Evolutionary conservation across 2,797 vertebrate species (phyloP), one percentile per base, ranked within the genome.

Genomic region (Ctenochaetus hawaiiensis): DNA sequence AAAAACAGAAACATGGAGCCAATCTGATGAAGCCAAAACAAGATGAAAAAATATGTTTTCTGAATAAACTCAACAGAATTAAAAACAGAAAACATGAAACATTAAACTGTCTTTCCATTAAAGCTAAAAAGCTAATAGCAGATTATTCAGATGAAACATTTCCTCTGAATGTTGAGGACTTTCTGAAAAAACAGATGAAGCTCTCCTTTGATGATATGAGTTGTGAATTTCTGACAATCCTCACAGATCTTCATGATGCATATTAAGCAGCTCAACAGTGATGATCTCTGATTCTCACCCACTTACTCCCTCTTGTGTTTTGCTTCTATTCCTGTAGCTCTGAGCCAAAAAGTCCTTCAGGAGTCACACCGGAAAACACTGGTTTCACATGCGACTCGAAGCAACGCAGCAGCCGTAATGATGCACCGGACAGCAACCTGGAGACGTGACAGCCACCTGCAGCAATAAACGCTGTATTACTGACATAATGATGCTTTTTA

Each of bases 231-330:
- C 67, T 88, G 87, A 79, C 80, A 60, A n/a, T 85, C 62, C 78
- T 87, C 74, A 59, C 82, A 84, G 76, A 77, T 88, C 85, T 88
- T 86, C 77, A 69, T 87, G 77, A 83, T 91, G 90, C 75, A 91
- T 91, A 91, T 85, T 81, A 88, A 91, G 59, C 81, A 90, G 81
- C 57, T 64, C 63, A 62, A 43, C 87, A 69, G 77, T 71, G 83
- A 77, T 83, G 87, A 88, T 90, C 85, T 87, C 75, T 82, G 88
- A 85, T 81, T 80, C 84, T 90, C 90, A 89, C 89, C 91, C 92
- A 90, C 91, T 90, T 85, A 87, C 90, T 91, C 84, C 89, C 89
- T 87, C 91, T 89, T 84, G 87, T 90, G 87, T 88, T 87, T 77
- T 86, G 85, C 37, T 86, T 61, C 90, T 92, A 90, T 90, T 91